Percentiles rank a stretch among this genome's conserved stretches.
Conservation (phyloP, 2,888 invertebrate species). For the Stratiomys singularior region DNA sequence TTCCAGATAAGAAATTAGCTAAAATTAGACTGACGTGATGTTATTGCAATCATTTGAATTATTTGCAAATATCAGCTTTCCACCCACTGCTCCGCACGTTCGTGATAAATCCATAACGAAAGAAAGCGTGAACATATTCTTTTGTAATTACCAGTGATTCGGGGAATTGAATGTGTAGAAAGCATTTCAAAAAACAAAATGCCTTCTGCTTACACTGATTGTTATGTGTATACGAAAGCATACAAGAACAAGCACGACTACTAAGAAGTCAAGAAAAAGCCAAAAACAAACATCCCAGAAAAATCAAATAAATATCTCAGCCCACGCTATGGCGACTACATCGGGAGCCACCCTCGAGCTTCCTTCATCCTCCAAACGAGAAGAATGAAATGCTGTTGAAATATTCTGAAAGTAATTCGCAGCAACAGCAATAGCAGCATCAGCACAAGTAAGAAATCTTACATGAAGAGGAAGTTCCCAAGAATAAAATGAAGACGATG, state of each 20-base stretch:
- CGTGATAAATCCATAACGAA: too few relatives aligned
- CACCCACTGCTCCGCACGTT: too few relatives aligned
- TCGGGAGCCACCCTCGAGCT: neutral
- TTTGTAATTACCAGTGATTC: too few relatives aligned
- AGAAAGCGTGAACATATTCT: too few relatives aligned
- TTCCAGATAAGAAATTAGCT: too few relatives aligned
- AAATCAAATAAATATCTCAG: slow-evolving; percentile 21
- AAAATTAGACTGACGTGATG: too few relatives aligned
- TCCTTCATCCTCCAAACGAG: neutral
- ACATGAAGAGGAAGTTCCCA: neutral
- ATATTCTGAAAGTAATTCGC: slow-evolving; percentile 33
- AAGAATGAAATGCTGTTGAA: slow-evolving; percentile 33
- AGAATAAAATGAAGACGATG: neutral
- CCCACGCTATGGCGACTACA: neutral
- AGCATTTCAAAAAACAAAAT: too few relatives aligned
- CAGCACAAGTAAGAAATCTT: neutral
- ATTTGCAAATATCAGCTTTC: too few relatives aligned
- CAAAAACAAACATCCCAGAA: neutral
- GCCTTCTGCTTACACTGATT: too few relatives aligned
- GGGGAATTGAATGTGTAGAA: too few relatives aligned
- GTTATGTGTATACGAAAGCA: too few relatives aligned
- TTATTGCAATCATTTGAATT: too few relatives aligned
- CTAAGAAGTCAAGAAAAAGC: slow-evolving; percentile 23
- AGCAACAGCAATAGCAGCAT: neutral
- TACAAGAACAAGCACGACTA: neutral